Percentiles rank a stretch among this genome's conserved stretches.
phyloP scores from a whole-genome alignment of 2,797 vertebrate genomes.

The Threskiornis aethiopicus region DNA sequence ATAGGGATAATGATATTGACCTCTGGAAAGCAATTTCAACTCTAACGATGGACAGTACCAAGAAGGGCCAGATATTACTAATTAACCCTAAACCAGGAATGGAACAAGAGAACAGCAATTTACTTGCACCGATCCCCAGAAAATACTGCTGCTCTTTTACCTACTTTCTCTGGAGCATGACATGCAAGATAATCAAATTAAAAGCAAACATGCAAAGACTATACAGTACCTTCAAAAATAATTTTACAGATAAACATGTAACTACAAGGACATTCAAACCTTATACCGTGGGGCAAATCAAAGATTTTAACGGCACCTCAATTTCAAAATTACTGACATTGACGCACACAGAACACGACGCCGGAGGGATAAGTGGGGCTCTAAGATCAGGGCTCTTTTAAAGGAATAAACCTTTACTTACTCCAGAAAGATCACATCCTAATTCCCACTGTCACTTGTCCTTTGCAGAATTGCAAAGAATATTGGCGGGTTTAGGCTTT shows the following conservation, averaged over 20 bases:
- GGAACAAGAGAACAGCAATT: background rate
- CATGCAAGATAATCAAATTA: background rate
- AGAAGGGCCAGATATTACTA: background rate
- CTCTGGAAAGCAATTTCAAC: slow-evolving; percentile 25
- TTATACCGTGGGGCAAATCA: background rate
- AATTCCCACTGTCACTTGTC: background rate
- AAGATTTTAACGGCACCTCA: background rate
- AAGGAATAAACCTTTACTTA: background rate
- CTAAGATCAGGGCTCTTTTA: background rate
- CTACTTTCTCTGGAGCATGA: background rate
- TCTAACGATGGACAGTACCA: background rate
- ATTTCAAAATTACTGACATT: background rate
- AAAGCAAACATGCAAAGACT: background rate
- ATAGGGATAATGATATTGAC: background rate
- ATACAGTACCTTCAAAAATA: background rate
- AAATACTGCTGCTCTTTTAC: background rate
- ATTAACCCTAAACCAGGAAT: background rate
- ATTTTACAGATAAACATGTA: background rate
- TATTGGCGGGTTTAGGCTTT: background rate
- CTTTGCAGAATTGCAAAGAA: background rate
- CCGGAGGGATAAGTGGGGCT: background rate
- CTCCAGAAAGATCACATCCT: background rate
- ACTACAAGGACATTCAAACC: background rate
- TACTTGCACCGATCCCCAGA: background rate
- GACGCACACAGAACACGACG: background rate